Conservation (phyloP, 2,888 invertebrate species). For the Tupiocoris notatus region DNA sequence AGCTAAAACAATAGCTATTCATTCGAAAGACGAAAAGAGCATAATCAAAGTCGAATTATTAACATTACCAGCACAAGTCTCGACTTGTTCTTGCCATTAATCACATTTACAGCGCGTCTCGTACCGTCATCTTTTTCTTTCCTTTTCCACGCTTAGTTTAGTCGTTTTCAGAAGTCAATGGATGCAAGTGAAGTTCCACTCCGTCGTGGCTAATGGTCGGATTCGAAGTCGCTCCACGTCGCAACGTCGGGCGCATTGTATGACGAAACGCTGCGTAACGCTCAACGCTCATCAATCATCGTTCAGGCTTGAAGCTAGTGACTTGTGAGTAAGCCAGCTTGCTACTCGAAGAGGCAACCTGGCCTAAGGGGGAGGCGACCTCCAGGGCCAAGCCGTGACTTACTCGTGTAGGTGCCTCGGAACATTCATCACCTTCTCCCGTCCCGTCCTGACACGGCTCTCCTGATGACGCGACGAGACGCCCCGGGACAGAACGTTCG, state of each 20-base stretch:
- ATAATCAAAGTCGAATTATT: too few relatives aligned
- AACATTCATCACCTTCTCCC: slow-evolving; percentile 22
- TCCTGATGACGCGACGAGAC: not conserved
- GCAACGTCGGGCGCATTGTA: not conserved
- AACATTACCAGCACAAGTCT: too few relatives aligned
- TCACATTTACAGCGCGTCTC: too few relatives aligned
- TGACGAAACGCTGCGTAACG: slow-evolving; percentile 27
- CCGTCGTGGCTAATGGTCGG: not conserved
- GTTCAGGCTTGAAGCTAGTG: not conserved
- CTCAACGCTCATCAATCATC: slow-evolving; percentile 8
- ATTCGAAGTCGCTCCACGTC: not conserved
- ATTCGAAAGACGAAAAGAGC: too few relatives aligned
- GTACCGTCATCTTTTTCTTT: too few relatives aligned
- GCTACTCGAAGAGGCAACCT: not conserved
- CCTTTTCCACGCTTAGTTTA: not conserved
- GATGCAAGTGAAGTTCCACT: not conserved
- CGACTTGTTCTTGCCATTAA: too few relatives aligned
- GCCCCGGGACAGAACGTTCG: not conserved
- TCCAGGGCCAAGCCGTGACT: slow-evolving; percentile 18
- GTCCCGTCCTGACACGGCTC: not conserved
- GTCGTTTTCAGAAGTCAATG: not conserved
- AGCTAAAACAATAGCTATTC: too few relatives aligned
- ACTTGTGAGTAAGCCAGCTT: not conserved
- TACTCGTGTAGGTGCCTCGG: slow-evolving; percentile 15
- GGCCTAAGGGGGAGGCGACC: not conserved